Conservation (phyloP, 2,888 invertebrate genomes). For the Taphrorychus bicolor region DNA sequence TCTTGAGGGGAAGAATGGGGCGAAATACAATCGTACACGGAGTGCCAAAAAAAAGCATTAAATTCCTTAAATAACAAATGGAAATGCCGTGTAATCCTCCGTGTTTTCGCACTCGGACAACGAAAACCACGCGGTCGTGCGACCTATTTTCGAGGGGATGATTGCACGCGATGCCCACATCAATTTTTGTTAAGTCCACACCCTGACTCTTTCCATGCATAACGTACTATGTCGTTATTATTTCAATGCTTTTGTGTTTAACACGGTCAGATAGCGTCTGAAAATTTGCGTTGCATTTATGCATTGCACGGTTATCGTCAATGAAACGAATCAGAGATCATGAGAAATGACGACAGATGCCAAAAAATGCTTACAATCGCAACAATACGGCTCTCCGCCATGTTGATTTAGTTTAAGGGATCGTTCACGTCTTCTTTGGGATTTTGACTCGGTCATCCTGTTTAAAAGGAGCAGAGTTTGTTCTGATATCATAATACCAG, state of each 20-base stretch:
- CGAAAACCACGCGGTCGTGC: constrained; percentile 27
- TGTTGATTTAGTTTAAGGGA: no score
- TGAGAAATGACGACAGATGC: no score
- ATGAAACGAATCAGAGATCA: no score
- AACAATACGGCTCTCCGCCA: no score
- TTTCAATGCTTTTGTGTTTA: neutral
- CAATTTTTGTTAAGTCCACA: constrained; percentile 36
- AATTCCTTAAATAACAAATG: constrained; percentile 7
- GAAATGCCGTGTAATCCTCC: constrained; percentile 28
- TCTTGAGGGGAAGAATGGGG: neutral
- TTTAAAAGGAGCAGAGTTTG: no score
- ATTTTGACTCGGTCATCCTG: no score
- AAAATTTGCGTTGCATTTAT: neutral
- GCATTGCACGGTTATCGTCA: neutral
- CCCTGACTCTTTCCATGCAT: constrained; percentile 8
- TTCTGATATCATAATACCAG: no score
- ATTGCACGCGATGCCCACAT: constrained; percentile 32
- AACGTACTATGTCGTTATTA: neutral
- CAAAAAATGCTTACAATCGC: no score
- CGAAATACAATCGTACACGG: neutral
- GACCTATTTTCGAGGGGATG: constrained; percentile 22
- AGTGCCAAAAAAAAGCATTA: neutral
- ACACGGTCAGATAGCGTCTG: neutral
- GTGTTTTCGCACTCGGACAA: constrained; percentile 34
- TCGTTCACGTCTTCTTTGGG: no score